phyloP scores from a whole-genome alignment of 2,888 invertebrate genomes.

The Unio delphinus region DNA sequence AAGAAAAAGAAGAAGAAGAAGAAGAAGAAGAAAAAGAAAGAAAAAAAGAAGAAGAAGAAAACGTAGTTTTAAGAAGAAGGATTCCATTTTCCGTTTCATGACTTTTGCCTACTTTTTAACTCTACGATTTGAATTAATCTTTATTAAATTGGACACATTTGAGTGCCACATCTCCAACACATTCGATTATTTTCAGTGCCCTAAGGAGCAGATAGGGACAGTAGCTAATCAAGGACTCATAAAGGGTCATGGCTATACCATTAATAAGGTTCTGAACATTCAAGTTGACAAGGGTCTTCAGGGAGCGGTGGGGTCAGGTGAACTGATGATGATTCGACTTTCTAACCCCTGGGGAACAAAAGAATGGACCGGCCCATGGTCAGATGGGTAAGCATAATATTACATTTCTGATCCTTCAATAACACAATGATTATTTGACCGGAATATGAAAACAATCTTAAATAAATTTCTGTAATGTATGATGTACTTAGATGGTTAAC shows the following conservation, averaged over 20 bases:
- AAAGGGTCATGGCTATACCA: slow-evolving; percentile 76
- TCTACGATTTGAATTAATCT: too few species aligned
- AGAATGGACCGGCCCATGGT: slow-evolving; percentile 76
- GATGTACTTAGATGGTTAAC: not conserved
- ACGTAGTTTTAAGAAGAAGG: too few species aligned
- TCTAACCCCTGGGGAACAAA: slow-evolving; percentile 76
- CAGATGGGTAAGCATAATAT: slow-evolving; percentile 71
- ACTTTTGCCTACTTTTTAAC: too few species aligned
- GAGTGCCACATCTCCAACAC: not conserved
- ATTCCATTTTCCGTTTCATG: too few species aligned
- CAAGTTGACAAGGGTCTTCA: slow-evolving; percentile 51
- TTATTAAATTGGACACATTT: too few species aligned
- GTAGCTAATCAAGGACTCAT: slow-evolving; percentile 72
- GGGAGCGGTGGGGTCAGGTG: slow-evolving; percentile 49
- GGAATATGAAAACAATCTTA: not conserved
- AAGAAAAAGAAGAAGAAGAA: too few species aligned
- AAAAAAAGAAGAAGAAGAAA: too few species aligned
- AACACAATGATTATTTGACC: not conserved
- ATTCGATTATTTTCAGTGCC: slow-evolving; percentile 37
- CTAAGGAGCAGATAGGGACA: slow-evolving; percentile 43
- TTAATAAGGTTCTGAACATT: slow-evolving; percentile 74
- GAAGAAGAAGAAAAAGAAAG: too few species aligned
- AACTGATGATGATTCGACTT: slow-evolving; percentile 74
- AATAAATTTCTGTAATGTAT: not conserved
- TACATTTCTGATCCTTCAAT: not conserved